Base-by-base conservation (phyloP, 1,140 invertebrate species). In the Amphibalanus amphitrite region DNA sequence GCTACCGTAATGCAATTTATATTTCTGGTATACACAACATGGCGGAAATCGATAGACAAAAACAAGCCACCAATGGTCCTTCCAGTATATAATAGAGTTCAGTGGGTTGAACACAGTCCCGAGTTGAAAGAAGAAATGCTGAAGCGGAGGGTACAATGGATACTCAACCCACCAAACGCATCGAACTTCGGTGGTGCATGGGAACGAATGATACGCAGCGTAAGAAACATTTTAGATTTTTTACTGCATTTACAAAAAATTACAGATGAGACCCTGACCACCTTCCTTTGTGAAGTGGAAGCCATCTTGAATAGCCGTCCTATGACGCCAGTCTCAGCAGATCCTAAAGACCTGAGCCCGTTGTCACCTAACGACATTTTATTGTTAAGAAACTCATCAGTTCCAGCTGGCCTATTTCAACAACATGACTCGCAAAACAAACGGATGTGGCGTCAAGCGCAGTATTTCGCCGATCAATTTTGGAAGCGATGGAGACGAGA, bases 391-490 rank as follows among this genome's bases (percentile, higher is more conserved):
- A n/a, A 33, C 3, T 33, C 40, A 69, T 69, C 40, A 26, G 25
- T 40, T 3, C 69, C 69, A 20, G 30, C 69, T 25, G 69, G 69
- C 8, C 25, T 25, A 3, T 69, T 69, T n/a, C 30, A 33, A 3
- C 23, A 69, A 17, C 23, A 69, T n/a, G 69, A 69, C 40, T 30
- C 26, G 69, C 40, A 69, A 17, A 33, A n/a, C 40, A 30, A n/a
- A 33, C 17, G n/a, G 30, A 17, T 33, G 69, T 69, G 69, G 69
- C 69, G 69, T 3, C 30, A 40, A 40, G 40, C 69, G n/a, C 69
- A 69, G 40, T 69, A 69, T 69, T 69, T 69, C 3, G 69, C 69
- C 3, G 69, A 69, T n/a, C 69, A 69, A n/a, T 69, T 69, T n/a
- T 69, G 69, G 69, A 69, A 25, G 40, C 30, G 69, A n/a, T 69